Base-by-base conservation (phyloP, 1,140 invertebrate species). In the Hyphantria cunea region DNA sequence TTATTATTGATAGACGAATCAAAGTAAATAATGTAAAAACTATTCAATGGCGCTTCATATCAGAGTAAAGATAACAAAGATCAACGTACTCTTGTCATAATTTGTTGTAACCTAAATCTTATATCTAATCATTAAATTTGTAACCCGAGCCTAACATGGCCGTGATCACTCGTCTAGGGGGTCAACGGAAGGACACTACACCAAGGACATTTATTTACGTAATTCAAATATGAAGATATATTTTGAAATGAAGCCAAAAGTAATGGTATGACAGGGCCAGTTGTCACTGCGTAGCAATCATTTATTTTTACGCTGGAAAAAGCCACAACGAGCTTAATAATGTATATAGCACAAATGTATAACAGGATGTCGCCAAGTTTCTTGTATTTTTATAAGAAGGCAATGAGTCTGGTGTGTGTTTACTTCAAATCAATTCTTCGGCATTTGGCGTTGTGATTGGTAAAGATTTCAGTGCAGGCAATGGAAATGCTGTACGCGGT, bases 221-320 rank as follows among this genome's bases (percentile, higher is more conserved):
- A 31, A 31, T 58, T 10, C 44, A 14, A 56, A 13, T 33, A 34
- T 25, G 17, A 3, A 25, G 17, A 3, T 25, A 58, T n/a, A 25
- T 17, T 48, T 58, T 58, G 55, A 58, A 39, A 37, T 37, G 44
- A 13, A 39, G 55, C 55, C 55, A 58, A 49, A 58, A 39, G 48
- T 6, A 25, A 58, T n/a, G 34, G 15, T 39, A 32, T n/a, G 45
- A 58, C 55, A 58, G 7, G 55, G 34, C 55, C 45, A 49, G 34
- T 33, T 12, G 9, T 44, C 41, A 45, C 44, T 31, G 34, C 25
- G 44, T 33, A 15, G 14, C 32, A 10, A 12, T 25, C n/a, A 25
- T 48, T 58, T 13, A 15, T 49, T 49, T 47, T 58, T 39, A 58
- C 39, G 15, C 14, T 13, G n/a, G n/a, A 49, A 49, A 58, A 58